phyloP scores from a whole-genome alignment of 2,113 vertebrate species.

The Sebastes schlegelii region DNA sequence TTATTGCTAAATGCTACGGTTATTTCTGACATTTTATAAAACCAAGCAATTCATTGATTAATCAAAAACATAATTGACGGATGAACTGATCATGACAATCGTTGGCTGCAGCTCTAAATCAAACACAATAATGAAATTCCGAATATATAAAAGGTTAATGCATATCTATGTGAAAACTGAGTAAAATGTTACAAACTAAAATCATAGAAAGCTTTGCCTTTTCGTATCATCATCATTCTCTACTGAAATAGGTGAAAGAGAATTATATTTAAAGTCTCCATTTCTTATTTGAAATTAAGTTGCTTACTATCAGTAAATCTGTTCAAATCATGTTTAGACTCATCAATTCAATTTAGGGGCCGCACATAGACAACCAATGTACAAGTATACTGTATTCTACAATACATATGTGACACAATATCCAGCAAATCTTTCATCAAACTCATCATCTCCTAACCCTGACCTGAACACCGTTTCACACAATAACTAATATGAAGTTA shows the following conservation, averaged over 20 bases:
- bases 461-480: not conserved
- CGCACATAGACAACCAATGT: not conserved
- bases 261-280: too few species aligned
- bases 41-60: not conserved
- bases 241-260: too few species aligned
- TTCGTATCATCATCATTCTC: too few species aligned
- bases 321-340: too few species aligned
- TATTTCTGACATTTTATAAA: not conserved
- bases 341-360: not conserved
- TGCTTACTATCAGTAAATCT: too few species aligned
- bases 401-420: slow-evolving; percentile 1
- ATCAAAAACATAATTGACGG: not conserved
- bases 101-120: not conserved
- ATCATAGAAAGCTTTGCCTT: too few species aligned
- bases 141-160: too few species aligned
- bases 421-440: not conserved
- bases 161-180: too few species aligned
- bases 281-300: too few species aligned
- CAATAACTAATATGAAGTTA: not conserved
- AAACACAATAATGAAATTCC: too few species aligned
- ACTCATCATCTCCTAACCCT: not conserved
- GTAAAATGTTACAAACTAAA: too few species aligned
- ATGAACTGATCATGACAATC: not conserved
- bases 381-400: not conserved
- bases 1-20: not conserved